phyloP scores from a whole-genome alignment of 2,888 invertebrate genomes.

The Lycaena phlaeas region DNA sequence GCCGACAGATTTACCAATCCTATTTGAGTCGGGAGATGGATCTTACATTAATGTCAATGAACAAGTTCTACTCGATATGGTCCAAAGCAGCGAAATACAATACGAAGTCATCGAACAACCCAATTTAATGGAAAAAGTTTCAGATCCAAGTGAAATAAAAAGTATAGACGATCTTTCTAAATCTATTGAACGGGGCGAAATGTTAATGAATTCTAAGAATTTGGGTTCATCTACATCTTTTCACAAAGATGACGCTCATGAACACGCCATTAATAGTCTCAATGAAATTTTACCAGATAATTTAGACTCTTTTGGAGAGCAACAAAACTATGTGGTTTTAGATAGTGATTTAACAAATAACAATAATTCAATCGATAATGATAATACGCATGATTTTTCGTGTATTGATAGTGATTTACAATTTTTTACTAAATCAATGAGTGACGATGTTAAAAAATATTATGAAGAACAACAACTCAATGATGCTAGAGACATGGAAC shows the following conservation, averaged over 20 bases:
- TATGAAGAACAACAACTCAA: conserved; percentile 55
- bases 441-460: conserved; percentile 63
- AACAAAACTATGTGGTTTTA: conserved; percentile 55
- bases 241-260: conserved; percentile 41
- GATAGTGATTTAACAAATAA: conserved; percentile 45
- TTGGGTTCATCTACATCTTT: conserved; percentile 35
- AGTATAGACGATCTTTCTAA: conserved; percentile 66
- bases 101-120: conserved; percentile 69
- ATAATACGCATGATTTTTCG: conserved; percentile 50
- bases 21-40: conserved; percentile 77
- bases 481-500: conserved; percentile 50
- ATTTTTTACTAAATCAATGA: conserved; percentile 63
- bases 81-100: conserved; percentile 65
- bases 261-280: conserved; percentile 51
- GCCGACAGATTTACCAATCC: conserved; percentile 68
- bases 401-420: conserved; percentile 65
- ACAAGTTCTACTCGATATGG: conserved; percentile 73
- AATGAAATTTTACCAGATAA: conserved; percentile 58
- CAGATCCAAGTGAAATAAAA: conserved; percentile 64
- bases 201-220: conserved; percentile 44
- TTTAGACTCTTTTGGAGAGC: conserved; percentile 54
- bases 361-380: conserved; percentile 40
- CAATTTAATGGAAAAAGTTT: conserved; percentile 63
- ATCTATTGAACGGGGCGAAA: conserved; percentile 61
- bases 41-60: conserved; percentile 77